Evolutionary conservation across 2,888 invertebrate genomes (phyloP), one percentile per base, ranked within the genome.

Genomic region (Pediacus dermestoides): DNA sequence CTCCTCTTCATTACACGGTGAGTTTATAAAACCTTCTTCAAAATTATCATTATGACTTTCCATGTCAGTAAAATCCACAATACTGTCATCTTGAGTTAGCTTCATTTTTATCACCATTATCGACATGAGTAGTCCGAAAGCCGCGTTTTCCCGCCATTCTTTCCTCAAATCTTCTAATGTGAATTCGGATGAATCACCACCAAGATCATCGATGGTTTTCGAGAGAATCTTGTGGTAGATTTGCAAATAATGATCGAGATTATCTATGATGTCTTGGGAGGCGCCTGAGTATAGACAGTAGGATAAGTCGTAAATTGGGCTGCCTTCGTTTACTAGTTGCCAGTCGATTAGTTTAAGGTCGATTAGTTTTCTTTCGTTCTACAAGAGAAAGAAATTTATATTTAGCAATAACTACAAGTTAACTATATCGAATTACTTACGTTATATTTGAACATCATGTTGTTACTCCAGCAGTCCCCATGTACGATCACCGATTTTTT

Each of bases 241-340:
- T 7, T 46, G 25, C 2, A 61, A 21, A 7, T 58, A 30, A 3
- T 47, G 34, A 8, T 60, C 47, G 11, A 43, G 54, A 14, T 55
- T 36, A 30, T 49, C 28, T 3, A 55, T 43, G 12, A 53, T 36
- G 9, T 55, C 46, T 4, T 42, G 44, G 2, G 47, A 37, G 27
- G 48, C 43, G 16, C 55, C 55, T 9, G 52, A 51, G 25, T 53
- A 58, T 7, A 61, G 18, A 33, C 51, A 32, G 31, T 60, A 60
- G 2, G 50, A 33, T 28, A 61, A 34, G 37, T 61, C 61, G 27
- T 43, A 34, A 10, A 41, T 54, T 1, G 50, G 50, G 13, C 38
- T 39, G 4, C 32, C 34, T 11, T 13, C 10, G 23, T 30, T 14
- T 6, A 26, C 13, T 4, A 45, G n/a, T 30, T 48, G 48, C 34